Evolutionary conservation across 2,888 invertebrate species (phyloP).

Genomic region (Drosophila multiciliata): DNA sequence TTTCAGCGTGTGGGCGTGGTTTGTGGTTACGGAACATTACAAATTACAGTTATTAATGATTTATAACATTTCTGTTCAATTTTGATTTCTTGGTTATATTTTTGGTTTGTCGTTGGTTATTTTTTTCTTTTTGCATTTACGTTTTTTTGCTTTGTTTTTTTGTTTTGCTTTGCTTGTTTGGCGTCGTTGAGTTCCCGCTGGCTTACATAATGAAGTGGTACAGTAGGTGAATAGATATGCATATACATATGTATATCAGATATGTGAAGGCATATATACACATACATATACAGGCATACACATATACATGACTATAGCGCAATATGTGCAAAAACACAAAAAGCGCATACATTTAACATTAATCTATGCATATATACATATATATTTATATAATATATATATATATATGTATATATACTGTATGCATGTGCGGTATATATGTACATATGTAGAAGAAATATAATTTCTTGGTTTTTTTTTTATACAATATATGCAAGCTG

Average conservation of each 20-base stretch:
- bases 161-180: constrained; percentile 52
- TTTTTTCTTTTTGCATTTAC: constrained; percentile 35
- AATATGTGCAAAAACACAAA: constrained; percentile 33
- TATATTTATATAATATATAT: constrained; percentile 21
- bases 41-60: constrained; percentile 61
- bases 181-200: constrained; percentile 65
- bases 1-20: constrained; percentile 66
- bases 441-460: constrained; percentile 56
- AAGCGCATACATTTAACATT: constrained; percentile 33
- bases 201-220: constrained; percentile 78
- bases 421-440: constrained; percentile 25
- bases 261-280: constrained; percentile 53
- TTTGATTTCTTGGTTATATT: constrained; percentile 57
- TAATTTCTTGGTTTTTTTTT: constrained; percentile 43
- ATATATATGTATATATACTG: constrained; percentile 15
- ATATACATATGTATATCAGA: constrained; percentile 59
- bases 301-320: constrained; percentile 41
- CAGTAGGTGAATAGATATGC: constrained; percentile 77
- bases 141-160: constrained; percentile 36
- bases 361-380: constrained; percentile 29
- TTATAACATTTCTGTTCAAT: constrained; percentile 77
- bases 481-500: constrained; percentile 63
- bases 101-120: constrained; percentile 38
- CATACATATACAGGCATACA: constrained; percentile 37
- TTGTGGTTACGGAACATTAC: constrained; percentile 65